These are phyloP conservation scores for Agriopis marginaria DNA, from an alignment of 2,888 invertebrate genomes.

Conservation along the genomic window DNA sequence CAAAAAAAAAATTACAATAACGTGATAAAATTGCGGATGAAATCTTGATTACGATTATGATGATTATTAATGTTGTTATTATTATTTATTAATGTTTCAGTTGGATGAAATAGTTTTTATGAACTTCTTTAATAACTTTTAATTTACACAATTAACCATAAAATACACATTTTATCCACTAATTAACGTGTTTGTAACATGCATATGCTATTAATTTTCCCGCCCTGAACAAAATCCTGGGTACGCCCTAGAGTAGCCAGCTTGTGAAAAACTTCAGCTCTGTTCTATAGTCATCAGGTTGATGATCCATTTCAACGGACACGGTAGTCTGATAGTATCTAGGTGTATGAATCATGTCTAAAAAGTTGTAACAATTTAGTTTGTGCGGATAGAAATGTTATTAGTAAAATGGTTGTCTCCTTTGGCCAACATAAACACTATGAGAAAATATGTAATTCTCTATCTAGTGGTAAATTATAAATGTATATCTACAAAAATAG, in stretches of 20 bases:
- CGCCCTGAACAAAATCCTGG: slow-evolving; percentile 10
- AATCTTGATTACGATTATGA: too few relatives aligned
- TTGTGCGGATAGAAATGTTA: slow-evolving; percentile 69
- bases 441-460: slow-evolving; percentile 81
- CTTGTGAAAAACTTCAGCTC: slow-evolving; percentile 12
- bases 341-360: slow-evolving; percentile 44
- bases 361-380: slow-evolving; percentile 61
- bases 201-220: too few relatives aligned
- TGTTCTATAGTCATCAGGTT: slow-evolving; percentile 6
- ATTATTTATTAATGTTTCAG: too few relatives aligned
- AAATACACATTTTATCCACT: too few relatives aligned
- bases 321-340: slow-evolving; percentile 47
- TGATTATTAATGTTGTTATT: too few relatives aligned
- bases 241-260: slow-evolving; percentile 52
- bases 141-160: too few relatives aligned
- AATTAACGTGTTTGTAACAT: too few relatives aligned
- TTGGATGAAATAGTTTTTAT: too few relatives aligned
- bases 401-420: slow-evolving; percentile 63
- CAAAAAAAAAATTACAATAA: too few relatives aligned
- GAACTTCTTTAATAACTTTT: too few relatives aligned
- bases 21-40: too few relatives aligned
- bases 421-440: slow-evolving; percentile 77
- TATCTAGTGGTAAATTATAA: slow-evolving; percentile 84
- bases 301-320: slow-evolving; percentile 24
- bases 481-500: slow-evolving; percentile 86